phyloP scores from a whole-genome alignment of 1,140 invertebrate genomes.

The Oryzaephilus surinamensis region DNA sequence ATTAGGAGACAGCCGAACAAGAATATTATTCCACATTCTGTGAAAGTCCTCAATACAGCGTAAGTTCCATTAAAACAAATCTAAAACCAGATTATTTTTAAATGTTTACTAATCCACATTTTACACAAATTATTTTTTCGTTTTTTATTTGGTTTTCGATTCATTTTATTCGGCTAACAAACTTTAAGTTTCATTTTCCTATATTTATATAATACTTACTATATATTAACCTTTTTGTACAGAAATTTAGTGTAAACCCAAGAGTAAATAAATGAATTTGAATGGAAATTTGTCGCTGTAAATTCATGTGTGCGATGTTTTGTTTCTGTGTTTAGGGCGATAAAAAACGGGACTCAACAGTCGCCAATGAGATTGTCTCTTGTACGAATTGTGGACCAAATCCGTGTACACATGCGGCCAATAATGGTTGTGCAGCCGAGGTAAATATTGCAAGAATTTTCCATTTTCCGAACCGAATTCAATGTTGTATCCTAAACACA shows the following conservation, averaged over 20 bases:
- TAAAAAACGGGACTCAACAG: conserved; percentile 62
- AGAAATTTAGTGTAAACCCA: too few species aligned
- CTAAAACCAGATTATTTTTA: background rate
- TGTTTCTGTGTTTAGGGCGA: conserved; percentile 48
- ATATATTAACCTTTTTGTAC: too few species aligned
- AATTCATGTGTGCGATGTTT: too few species aligned
- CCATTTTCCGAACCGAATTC: background rate
- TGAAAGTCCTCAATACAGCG: conserved; percentile 27
- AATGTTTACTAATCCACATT: too few species aligned
- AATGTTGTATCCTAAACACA: background rate
- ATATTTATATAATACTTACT: too few species aligned
- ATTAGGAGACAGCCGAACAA: conserved; percentile 30
- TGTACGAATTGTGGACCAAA: conserved; percentile 71
- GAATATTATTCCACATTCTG: conserved; percentile 34
- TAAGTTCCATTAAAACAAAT: conserved; percentile 17
- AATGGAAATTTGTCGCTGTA: too few species aligned
- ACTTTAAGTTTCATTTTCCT: too few species aligned
- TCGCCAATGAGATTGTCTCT: conserved; percentile 66
- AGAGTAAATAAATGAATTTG: too few species aligned
- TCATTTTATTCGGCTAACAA: too few species aligned
- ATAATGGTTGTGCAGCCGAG: conserved; percentile 74
- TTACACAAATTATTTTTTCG: too few species aligned
- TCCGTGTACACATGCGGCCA: conserved; percentile 71
- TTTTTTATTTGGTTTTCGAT: too few species aligned
- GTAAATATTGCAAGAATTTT: conserved; percentile 39